Percentiles rank a stretch among this genome's conserved stretches.
Conservation (phyloP, 2,113 vertebrate species). For the Nipponia nippon region DNA sequence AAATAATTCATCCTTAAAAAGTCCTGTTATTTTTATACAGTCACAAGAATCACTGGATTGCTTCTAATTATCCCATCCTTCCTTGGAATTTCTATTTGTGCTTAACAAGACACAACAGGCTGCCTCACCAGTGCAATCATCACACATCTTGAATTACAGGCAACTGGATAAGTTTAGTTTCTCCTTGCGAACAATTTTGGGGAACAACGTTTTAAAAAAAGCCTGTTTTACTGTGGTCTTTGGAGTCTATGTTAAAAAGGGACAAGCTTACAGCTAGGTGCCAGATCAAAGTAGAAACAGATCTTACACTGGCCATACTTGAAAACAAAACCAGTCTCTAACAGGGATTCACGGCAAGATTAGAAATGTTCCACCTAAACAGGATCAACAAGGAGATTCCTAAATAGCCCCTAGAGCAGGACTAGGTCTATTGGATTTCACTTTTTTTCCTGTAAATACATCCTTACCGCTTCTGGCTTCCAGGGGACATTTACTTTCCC, state of each 20-base stretch:
- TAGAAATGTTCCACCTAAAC: not conserved
- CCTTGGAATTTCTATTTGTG: conserved; percentile 47
- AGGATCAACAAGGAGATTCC: not conserved
- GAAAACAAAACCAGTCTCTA: not conserved
- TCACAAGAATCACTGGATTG: conserved; percentile 50
- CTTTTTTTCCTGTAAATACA: not conserved
- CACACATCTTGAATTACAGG: not conserved
- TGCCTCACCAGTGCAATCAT: not conserved
- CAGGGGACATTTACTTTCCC: not conserved
- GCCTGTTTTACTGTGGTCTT: not conserved
- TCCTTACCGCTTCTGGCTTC: not conserved
- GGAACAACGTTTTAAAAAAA: not conserved
- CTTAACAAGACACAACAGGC: conserved; percentile 25
- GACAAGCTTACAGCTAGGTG: not conserved
- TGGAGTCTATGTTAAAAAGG: not conserved
- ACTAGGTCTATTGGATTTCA: not conserved
- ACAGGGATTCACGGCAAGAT: not conserved
- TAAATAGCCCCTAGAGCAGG: not conserved
- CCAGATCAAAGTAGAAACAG: not conserved
- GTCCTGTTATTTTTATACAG: conserved; percentile 39
- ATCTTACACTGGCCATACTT: not conserved
- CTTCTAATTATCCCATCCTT: conserved; percentile 54
- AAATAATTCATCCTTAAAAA: not conserved
- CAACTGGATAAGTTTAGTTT: not conserved
- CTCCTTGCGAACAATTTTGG: not conserved